These are phyloP conservation scores for Pseudopodoces humilis DNA, from an alignment of 2,113 vertebrate genomes.

Conservation along the genomic window DNA sequence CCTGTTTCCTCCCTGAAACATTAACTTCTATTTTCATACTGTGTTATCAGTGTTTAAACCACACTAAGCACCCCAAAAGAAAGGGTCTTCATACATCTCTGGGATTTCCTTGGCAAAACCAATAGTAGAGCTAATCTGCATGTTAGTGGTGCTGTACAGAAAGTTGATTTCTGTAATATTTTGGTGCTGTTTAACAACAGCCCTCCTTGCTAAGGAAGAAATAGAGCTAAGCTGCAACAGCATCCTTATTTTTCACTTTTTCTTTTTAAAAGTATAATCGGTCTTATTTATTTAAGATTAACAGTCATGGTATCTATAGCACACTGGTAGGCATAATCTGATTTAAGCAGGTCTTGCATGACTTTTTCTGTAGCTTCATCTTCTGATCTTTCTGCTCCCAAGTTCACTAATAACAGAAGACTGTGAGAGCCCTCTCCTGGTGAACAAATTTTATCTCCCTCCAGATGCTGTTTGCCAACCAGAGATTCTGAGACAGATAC, in stretches of 20 bases:
- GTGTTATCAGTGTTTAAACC: background rate
- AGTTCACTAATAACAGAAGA: background rate
- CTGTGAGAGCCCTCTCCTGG: constrained; percentile 53
- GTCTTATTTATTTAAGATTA: background rate
- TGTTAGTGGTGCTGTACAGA: background rate
- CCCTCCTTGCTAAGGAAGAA: background rate
- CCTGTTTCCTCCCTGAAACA: background rate
- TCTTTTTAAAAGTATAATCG: background rate
- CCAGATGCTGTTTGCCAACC: background rate
- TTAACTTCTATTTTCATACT: background rate
- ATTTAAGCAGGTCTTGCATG: background rate
- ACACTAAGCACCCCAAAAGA: background rate
- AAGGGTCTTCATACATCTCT: background rate
- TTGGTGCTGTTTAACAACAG: background rate
- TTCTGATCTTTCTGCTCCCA: background rate
- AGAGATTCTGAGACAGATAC: background rate
- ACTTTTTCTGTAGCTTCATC: background rate
- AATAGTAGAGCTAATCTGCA: background rate
- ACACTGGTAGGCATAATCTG: background rate
- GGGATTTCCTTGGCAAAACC: background rate
- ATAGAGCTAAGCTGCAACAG: background rate
- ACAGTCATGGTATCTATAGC: background rate
- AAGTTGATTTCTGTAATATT: background rate
- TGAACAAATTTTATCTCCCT: background rate
- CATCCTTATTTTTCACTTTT: background rate